phyloP scores from a whole-genome alignment of 2,113 vertebrate genomes.

The Pelecanus crispus region DNA sequence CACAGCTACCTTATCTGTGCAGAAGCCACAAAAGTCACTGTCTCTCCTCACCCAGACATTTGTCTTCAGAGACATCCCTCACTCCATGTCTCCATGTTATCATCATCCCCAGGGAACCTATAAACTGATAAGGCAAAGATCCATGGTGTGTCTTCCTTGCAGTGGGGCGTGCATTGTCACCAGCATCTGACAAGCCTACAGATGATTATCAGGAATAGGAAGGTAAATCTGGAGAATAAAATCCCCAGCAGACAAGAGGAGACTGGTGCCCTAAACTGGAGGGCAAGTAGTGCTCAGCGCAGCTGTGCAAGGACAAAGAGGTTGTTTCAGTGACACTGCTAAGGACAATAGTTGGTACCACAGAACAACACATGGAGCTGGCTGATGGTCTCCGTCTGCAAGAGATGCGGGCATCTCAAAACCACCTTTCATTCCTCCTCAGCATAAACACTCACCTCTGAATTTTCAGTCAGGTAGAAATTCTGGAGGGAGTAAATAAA shows the following conservation, averaged over 20 bases:
- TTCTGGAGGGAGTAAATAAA: background rate
- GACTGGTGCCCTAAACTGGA: fast-evolving
- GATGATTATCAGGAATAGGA: background rate
- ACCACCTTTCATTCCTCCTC: background rate
- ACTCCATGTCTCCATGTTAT: fast-evolving
- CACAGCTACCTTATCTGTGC: background rate
- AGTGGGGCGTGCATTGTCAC: background rate
- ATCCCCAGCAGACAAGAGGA: background rate
- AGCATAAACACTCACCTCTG: background rate
- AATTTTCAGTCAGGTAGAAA: background rate
- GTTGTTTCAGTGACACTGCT: background rate
- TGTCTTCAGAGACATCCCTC: background rate
- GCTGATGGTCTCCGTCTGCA: background rate
- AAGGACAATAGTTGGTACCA: fast-evolving
- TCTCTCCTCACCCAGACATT: background rate
- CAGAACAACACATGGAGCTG: fast-evolving
- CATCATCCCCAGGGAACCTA: background rate
- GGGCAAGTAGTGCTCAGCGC: background rate
- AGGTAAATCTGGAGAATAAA: background rate
- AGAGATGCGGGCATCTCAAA: background rate
- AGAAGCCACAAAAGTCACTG: background rate
- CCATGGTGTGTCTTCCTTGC: background rate
- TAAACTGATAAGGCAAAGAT: fast-evolving
- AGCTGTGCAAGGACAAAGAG: background rate
- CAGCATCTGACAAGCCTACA: background rate